These are phyloP conservation scores for Pangasius krempfi DNA, from an alignment of 2,797 vertebrate species.

Conservation along the genomic window DNA sequence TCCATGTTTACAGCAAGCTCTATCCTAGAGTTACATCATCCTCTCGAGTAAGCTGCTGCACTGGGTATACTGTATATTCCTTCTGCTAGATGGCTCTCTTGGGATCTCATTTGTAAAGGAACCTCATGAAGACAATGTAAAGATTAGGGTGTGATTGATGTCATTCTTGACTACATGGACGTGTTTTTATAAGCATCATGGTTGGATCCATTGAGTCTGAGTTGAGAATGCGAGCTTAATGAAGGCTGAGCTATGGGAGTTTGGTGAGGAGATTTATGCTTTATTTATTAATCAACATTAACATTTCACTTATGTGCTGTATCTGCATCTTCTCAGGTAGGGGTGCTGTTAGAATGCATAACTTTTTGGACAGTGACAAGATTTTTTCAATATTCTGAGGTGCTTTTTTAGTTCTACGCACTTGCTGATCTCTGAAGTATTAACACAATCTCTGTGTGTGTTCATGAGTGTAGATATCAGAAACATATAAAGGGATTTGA, in stretches of 20 bases:
- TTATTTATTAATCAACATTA: neutral
- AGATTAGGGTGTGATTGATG: neutral
- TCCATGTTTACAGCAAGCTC: neutral
- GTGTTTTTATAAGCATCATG: neutral
- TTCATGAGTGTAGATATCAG: neutral
- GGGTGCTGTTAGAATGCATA: neutral
- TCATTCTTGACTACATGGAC: neutral
- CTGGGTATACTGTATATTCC: slow-evolving; percentile 15
- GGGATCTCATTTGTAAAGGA: slow-evolving; percentile 43
- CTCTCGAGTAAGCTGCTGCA: slow-evolving; percentile 18
- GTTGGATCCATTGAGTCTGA: neutral
- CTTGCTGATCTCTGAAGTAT: neutral
- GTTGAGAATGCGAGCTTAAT: neutral
- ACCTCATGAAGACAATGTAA: slow-evolving; percentile 17
- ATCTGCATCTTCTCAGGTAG: neutral
- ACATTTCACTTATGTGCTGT: neutral
- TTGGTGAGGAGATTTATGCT: neutral
- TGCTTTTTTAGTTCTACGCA: neutral
- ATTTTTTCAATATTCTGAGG: neutral
- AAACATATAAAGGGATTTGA: neutral
- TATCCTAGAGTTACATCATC: slow-evolving; percentile 33
- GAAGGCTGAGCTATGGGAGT: neutral
- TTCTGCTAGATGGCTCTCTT: neutral
- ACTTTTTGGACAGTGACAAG: neutral
- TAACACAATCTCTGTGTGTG: neutral